phyloP scores from a whole-genome alignment of 1,140 invertebrate genomes.

The Brachionus rotundiformis region DNA sequence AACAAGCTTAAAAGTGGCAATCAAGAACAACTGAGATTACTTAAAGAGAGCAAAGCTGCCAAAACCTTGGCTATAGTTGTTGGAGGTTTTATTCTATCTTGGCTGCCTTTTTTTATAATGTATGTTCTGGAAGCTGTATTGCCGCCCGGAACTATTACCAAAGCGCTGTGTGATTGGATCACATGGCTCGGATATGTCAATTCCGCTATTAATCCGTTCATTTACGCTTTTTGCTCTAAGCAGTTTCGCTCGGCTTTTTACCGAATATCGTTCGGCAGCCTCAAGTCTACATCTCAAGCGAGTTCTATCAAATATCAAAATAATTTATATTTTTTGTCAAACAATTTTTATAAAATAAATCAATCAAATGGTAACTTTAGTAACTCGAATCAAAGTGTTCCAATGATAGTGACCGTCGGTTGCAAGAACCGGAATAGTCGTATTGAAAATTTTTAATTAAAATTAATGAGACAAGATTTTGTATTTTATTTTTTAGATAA shows the following conservation, averaged over 20 bases:
- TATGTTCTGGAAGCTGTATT: slow-evolving; percentile 69
- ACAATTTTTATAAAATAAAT: slow-evolving; percentile 11
- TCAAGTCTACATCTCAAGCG: slow-evolving; percentile 12
- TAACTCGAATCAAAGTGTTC: neutral
- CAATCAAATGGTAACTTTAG: slow-evolving; percentile 5
- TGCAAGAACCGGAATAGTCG: neutral
- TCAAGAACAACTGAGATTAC: slow-evolving; percentile 18
- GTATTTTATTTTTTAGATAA: no score
- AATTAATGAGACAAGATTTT: no score
- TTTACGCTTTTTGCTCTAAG: slow-evolving; percentile 64
- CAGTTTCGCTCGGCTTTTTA: slow-evolving; percentile 53
- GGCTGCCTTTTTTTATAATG: slow-evolving; percentile 92
- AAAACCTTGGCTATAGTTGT: slow-evolving; percentile 86
- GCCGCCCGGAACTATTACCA: slow-evolving; percentile 63
- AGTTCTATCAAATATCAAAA: slow-evolving; percentile 7
- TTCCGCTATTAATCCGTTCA: slow-evolving; percentile 76
- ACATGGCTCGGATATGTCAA: slow-evolving; percentile 99
- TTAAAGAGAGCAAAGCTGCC: slow-evolving; percentile 76
- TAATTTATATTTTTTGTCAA: slow-evolving; percentile 21
- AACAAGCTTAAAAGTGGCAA: neutral
- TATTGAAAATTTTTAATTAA: slow-evolving; percentile 16
- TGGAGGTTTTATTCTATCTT: slow-evolving; percentile 87
- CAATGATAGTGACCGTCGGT: neutral
- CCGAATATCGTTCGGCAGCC: slow-evolving; percentile 31
- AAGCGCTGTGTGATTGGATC: slow-evolving; percentile 81